A percentile compares a stretch with the other conserved stretches of the same genome.
Conservation (phyloP, 1,140 invertebrate species). For the Matsumurasca onukii region DNA sequence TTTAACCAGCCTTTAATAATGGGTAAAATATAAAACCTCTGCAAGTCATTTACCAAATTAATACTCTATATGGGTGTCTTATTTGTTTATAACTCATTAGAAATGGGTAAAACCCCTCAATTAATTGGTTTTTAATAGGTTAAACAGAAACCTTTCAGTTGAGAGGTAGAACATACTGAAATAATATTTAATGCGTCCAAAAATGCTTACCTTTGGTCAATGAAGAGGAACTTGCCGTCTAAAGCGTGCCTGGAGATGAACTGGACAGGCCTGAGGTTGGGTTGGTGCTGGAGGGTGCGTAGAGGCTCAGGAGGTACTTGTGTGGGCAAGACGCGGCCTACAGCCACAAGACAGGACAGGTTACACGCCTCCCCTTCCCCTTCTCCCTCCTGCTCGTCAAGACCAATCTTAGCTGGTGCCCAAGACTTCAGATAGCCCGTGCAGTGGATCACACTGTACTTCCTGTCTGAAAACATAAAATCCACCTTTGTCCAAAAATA, state of each 20-base stretch:
- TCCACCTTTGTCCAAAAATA: no score
- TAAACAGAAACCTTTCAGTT: no score
- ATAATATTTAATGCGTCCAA: no score
- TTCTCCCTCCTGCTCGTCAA: constrained; percentile 62
- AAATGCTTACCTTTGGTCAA: constrained; percentile 64
- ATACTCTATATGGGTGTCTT: no score
- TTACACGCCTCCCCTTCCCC: constrained; percentile 72
- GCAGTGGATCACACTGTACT: constrained; percentile 81
- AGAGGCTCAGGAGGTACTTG: constrained; percentile 36
- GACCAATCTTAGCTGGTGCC: constrained; percentile 74
- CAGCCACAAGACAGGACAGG: constrained; percentile 82
- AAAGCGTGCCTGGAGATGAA: constrained; percentile 63
- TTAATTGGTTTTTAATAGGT: no score
- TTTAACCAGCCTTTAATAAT: no score
- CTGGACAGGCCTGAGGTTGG: constrained; percentile 42
- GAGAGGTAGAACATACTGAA: no score
- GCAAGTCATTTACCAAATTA: no score
- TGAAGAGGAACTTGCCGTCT: constrained; percentile 63
- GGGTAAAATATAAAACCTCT: no score
- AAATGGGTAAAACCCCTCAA: no score
- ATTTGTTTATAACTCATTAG: no score
- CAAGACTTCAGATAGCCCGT: constrained; percentile 92
- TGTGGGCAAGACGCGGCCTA: constrained; percentile 67
- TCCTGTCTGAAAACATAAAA: constrained; percentile 71
- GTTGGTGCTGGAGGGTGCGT: constrained; percentile 37